Conservation (phyloP, 2,113 vertebrate genomes). For the Mungos mungo region DNA sequence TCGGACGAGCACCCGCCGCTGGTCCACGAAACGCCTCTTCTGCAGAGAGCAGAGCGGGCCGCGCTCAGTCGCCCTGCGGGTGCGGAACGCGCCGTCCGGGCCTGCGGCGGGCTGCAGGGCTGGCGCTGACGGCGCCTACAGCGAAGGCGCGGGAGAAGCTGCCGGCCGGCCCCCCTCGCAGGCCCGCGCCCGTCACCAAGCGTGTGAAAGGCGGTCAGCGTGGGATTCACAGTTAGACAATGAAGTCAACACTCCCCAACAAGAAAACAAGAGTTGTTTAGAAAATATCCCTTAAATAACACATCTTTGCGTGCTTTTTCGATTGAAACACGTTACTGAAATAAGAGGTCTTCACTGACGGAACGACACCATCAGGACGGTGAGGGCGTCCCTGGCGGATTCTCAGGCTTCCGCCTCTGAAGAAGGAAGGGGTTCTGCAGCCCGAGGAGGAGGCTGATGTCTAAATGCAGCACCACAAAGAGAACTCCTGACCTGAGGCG, state of each 20-base stretch:
- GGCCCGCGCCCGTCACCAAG: not conserved
- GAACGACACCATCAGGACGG: accelerated
- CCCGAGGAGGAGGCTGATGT: too few species aligned
- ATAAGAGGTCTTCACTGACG: not conserved
- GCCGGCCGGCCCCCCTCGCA: not conserved
- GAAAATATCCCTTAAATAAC: not conserved
- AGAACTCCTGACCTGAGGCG: too few species aligned
- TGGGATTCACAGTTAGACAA: not conserved
- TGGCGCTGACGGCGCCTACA: not conserved
- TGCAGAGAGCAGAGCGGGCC: constrained; percentile 69
- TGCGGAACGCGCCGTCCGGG: not conserved
- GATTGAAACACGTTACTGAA: not conserved
- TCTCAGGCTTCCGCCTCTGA: accelerated
- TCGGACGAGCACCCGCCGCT: constrained; percentile 87
- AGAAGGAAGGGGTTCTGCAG: not conserved
- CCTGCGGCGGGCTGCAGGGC: not conserved
- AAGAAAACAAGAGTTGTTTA: not conserved
- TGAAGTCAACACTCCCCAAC: not conserved
- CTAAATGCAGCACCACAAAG: not conserved
- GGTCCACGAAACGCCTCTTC: constrained; percentile 93
- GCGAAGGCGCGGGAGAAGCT: not conserved
- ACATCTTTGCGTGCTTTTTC: not conserved
- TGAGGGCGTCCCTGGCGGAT: not conserved
- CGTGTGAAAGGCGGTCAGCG: accelerated
- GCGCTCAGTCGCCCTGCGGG: accelerated